Conservation (phyloP, 2,113 vertebrate species). For the Dunckerocampus dactyliophorus region DNA sequence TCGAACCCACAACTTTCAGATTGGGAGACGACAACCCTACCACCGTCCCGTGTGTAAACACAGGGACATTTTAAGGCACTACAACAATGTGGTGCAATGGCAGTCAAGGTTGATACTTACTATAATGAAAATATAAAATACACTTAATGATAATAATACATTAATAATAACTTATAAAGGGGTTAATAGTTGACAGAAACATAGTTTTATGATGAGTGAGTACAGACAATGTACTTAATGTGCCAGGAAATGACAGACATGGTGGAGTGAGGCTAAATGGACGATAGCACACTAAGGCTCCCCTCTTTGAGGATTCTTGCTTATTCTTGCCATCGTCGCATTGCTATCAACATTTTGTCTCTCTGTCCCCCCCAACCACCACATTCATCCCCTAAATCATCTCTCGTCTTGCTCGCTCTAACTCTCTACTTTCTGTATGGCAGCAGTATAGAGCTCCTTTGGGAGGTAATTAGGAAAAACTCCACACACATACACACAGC, state of each 20-base stretch:
- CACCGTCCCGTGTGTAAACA: no score
- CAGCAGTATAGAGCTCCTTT: constrained; percentile 62
- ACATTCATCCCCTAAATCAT: constrained; percentile 27
- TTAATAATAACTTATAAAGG: no score
- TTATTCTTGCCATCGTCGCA: constrained; percentile 15
- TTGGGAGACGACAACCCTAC: no score
- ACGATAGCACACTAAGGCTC: constrained; percentile 15
- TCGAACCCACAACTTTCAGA: no score
- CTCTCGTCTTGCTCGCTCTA: constrained; percentile 29
- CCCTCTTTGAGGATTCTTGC: constrained; percentile 12
- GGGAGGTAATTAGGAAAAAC: constrained; percentile 77
- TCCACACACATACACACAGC: constrained; percentile 65
- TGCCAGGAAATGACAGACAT: constrained; percentile 3
- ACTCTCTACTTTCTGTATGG: constrained; percentile 47
- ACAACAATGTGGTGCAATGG: no score
- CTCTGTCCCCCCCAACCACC: constrained; percentile 11
- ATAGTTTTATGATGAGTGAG: no score
- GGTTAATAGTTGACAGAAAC: no score
- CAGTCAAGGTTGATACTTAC: no score
- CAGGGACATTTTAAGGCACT: no score
- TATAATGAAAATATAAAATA: no score
- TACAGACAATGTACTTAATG: no score
- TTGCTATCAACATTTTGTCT: constrained; percentile 17
- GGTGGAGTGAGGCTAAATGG: constrained; percentile 26
- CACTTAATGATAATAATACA: no score